These are phyloP conservation scores for Scaptomyza pallida DNA, from an alignment of 1,140 invertebrate genomes.

Conservation along the genomic window DNA sequence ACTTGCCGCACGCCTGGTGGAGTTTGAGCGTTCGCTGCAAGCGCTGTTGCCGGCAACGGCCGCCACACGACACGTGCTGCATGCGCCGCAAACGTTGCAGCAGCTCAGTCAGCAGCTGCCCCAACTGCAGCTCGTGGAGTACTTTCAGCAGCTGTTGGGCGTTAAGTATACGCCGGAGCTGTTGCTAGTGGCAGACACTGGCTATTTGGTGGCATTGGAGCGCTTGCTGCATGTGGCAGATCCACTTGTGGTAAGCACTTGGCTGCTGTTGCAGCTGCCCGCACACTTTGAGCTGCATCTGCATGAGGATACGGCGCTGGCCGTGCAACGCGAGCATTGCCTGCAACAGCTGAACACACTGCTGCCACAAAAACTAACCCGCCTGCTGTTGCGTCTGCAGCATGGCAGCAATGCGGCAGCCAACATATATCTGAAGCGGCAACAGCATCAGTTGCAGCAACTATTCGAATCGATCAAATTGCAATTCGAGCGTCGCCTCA, in stretches of 20 bases:
- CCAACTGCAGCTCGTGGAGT: conserved; percentile 43
- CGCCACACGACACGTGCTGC: conserved; percentile 35
- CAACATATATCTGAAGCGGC: background rate
- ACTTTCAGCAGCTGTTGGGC: conserved; percentile 55
- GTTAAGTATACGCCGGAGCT: conserved; percentile 25
- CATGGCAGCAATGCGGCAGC: conserved; percentile 41
- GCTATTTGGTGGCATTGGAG: conserved; percentile 50
- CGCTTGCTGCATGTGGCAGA: conserved; percentile 26
- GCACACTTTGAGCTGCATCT: conserved; percentile 61
- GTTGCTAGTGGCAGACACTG: conserved; percentile 62
- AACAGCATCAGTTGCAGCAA: conserved; percentile 21
- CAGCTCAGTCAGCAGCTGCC: conserved; percentile 52
- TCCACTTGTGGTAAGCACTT: conserved; percentile 49
- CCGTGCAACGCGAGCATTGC: conserved; percentile 52
- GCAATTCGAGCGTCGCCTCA: conserved; percentile 62
- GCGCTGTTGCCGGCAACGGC: conserved; percentile 3
- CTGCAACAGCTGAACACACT: conserved; percentile 57
- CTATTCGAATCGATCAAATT: conserved; percentile 54
- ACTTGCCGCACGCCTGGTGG: conserved; percentile 53
- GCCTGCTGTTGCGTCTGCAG: conserved; percentile 48
- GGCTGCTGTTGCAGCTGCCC: conserved; percentile 69
- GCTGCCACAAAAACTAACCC: conserved; percentile 53
- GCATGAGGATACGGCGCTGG: conserved; percentile 50
- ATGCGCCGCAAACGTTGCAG: conserved; percentile 52
- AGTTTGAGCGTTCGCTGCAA: conserved; percentile 57